Conservation (phyloP, 1,140 invertebrate genomes). For the Glomeris maerens region DNA sequence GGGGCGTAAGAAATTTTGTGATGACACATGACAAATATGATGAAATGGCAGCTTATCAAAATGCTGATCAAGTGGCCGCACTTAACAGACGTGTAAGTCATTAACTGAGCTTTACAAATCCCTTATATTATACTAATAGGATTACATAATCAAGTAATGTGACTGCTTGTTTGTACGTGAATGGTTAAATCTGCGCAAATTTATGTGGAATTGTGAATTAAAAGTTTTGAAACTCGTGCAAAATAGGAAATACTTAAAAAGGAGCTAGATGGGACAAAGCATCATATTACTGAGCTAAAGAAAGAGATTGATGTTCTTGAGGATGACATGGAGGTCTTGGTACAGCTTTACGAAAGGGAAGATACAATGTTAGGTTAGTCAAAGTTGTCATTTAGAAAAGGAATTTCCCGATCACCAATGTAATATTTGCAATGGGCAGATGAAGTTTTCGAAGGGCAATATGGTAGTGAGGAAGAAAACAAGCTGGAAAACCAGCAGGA, state of each 20-base stretch:
- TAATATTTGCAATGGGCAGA: no score
- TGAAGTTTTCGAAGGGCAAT: slow-evolving; percentile 37
- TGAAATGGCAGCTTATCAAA: slow-evolving; percentile 29
- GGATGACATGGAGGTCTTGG: slow-evolving; percentile 33
- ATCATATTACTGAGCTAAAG: slow-evolving; percentile 27
- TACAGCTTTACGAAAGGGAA: slow-evolving; percentile 38
- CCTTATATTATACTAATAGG: no score
- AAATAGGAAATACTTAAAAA: slow-evolving; percentile 26
- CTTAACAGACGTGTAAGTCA: slow-evolving; percentile 33
- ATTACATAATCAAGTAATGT: no score
- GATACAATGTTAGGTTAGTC: slow-evolving; percentile 38
- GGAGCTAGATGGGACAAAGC: slow-evolving; percentile 24
- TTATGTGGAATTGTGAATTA: no score
- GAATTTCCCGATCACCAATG: no score
- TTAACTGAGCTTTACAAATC: no score
- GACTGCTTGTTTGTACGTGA: no score
- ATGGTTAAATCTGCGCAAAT: no score
- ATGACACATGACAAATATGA: slow-evolving; percentile 29
- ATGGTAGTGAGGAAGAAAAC: slow-evolving; percentile 39
- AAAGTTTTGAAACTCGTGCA: background rate
- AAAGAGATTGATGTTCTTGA: slow-evolving; percentile 31
- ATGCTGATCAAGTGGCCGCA: slow-evolving; percentile 37
- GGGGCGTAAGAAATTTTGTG: slow-evolving; percentile 27
- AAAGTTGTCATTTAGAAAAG: slow-evolving; percentile 3
- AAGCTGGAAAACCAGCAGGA: slow-evolving; percentile 40